These are phyloP conservation scores for Rhadinocentrus ornatus DNA, from an alignment of 2,797 vertebrate species.

Conservation along the genomic window DNA sequence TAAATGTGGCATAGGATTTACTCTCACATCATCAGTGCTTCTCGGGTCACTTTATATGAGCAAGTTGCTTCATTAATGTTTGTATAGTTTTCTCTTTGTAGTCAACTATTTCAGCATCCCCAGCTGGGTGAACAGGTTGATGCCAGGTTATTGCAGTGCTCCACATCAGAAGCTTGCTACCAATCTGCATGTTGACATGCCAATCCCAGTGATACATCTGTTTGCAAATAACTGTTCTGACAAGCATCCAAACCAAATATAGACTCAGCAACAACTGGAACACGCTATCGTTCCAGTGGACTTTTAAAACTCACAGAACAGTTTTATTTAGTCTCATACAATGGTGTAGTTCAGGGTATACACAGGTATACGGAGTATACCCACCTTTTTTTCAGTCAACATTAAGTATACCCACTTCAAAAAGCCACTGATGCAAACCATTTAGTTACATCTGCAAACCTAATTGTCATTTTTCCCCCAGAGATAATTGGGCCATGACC, in stretches of 20 bases:
- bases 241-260: slow-evolving; percentile 60
- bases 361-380: no score
- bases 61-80: neutral
- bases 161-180: slow-evolving; percentile 16
- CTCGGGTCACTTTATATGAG: neutral
- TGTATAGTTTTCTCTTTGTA: slow-evolving; percentile 17
- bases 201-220: slow-evolving; percentile 46
- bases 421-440: no score
- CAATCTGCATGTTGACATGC: slow-evolving; percentile 33
- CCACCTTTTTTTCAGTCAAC: no score
- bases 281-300: slow-evolving; percentile 42
- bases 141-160: slow-evolving; percentile 11
- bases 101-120: slow-evolving; percentile 26
- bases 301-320: neutral
- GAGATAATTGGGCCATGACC: no score
- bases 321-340: neutral
- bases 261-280: slow-evolving; percentile 37
- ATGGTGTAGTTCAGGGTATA: no score
- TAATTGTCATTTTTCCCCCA: no score
- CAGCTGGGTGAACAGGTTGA: neutral
- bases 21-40: neutral
- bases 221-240: slow-evolving; percentile 50
- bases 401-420: no score
- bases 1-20: neutral
- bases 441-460: no score